Evolutionary conservation across 30 jellyfish, hydroid and myxozoan species (phyloP).

Genomic region (Hydractinia echinata): DNA sequence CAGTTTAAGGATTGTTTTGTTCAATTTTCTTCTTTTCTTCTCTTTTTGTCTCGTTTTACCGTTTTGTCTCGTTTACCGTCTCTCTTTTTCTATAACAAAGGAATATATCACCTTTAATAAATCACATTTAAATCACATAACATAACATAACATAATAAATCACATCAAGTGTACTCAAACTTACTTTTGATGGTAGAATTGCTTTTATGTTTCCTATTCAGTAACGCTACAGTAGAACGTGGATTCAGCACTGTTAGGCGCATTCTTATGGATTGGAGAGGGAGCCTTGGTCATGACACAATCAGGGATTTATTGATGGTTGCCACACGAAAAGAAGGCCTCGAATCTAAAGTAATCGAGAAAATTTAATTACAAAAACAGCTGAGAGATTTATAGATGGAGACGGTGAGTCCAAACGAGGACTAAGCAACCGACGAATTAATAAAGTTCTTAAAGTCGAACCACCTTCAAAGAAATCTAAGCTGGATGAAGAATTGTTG

Average conservation of each 20-base stretch:
- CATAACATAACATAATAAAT: too few relatives aligned
- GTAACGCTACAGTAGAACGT: not conserved
- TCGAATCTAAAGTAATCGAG: not conserved
- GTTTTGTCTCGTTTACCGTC: too few relatives aligned
- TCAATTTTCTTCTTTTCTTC: not conserved
- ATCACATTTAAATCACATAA: not conserved
- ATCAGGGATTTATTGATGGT: not conserved
- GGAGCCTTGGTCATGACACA: not conserved
- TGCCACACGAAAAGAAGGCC: not conserved
- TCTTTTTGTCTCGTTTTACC: too few relatives aligned
- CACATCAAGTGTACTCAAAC: not conserved
- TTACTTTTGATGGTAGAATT: not conserved
- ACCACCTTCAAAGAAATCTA: not conserved
- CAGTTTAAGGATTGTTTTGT: not conserved
- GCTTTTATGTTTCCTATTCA: not conserved
- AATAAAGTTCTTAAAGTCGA: not conserved
- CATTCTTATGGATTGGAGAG: not conserved
- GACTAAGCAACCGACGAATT: not conserved
- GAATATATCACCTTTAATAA: not conserved
- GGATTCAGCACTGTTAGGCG: slow-evolving; percentile 7
- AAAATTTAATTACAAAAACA: not conserved
- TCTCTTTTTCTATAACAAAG: not conserved
- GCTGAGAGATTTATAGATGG: slow-evolving; percentile 2
- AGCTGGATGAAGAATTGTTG: not conserved
- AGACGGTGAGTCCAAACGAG: not conserved